Evolutionary conservation across 2,113 vertebrate species (phyloP).

Genomic region (Pterocles gutturalis): DNA sequence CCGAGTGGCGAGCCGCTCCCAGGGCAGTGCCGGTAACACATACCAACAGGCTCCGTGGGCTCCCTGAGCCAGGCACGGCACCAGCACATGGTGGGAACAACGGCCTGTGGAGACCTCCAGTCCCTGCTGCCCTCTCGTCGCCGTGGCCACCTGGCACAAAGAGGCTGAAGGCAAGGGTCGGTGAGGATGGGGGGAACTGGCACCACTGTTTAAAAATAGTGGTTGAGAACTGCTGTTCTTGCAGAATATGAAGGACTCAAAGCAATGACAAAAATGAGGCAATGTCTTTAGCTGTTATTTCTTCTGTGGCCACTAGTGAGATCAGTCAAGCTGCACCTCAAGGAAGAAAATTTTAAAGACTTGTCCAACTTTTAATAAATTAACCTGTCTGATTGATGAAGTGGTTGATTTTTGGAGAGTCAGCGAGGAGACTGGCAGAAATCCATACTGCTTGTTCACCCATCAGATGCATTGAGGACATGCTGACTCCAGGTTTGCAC

Average conservation of each 20-base stretch:
- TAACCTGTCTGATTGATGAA: neutral
- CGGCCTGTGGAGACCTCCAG: neutral
- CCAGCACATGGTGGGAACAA: neutral
- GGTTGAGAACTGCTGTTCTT: neutral
- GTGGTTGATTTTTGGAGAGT: neutral
- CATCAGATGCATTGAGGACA: neutral
- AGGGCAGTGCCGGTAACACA: rapidly evolving
- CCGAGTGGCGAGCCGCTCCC: neutral
- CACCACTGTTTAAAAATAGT: neutral
- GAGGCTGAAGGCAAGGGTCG: neutral
- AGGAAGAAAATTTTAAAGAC: neutral
- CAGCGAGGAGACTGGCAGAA: neutral
- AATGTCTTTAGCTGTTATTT: neutral
- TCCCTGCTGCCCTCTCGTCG: neutral
- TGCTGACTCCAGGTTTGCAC: neutral
- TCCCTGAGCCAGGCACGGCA: rapidly evolving
- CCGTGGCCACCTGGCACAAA: too few relatives aligned
- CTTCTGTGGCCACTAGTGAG: neutral
- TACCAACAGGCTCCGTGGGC: rapidly evolving
- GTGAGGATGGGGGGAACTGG: neutral
- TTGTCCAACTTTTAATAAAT: neutral
- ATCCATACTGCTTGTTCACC: neutral
- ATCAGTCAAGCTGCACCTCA: neutral
- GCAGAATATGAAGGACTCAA: neutral
- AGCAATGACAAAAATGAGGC: neutral